Conservation (phyloP, 64 coral and sea anemone species). For the Stichodactyla mertensii region DNA sequence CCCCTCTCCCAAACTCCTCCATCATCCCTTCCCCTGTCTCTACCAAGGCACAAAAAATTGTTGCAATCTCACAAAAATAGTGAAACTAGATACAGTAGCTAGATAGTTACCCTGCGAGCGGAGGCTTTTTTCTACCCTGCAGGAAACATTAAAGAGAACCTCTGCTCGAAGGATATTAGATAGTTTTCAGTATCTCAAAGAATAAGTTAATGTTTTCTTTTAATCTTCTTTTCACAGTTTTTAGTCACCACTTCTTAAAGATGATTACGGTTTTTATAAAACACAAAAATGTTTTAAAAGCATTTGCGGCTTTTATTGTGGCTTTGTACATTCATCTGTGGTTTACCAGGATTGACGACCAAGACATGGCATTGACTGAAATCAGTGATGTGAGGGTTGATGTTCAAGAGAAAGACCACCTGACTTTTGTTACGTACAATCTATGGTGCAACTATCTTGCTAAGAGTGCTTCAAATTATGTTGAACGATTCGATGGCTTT, state of each 20-base stretch:
- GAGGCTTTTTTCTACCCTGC: no score
- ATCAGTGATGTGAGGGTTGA: neutral
- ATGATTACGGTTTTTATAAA: neutral
- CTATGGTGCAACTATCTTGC: slow-evolving; percentile 37
- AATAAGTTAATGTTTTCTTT: no score
- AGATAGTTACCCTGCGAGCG: no score
- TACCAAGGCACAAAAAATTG: no score
- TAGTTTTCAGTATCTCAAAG: no score
- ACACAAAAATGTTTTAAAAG: neutral
- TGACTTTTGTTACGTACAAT: slow-evolving; percentile 39
- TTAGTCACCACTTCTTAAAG: neutral
- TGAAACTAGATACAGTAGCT: no score
- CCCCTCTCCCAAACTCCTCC: no score
- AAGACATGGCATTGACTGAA: neutral
- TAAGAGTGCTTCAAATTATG: neutral
- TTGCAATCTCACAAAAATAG: no score
- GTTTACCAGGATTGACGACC: neutral
- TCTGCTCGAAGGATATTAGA: no score
- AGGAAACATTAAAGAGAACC: no score
- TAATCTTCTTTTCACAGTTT: neutral
- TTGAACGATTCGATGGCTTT: slow-evolving; percentile 22
- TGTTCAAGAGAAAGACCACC: neutral
- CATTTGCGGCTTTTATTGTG: neutral
- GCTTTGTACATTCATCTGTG: neutral
- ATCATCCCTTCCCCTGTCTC: no score